These are phyloP conservation scores for Cataglyphis cursor DNA, from an alignment of 2,888 invertebrate genomes.

Conservation along the genomic window DNA sequence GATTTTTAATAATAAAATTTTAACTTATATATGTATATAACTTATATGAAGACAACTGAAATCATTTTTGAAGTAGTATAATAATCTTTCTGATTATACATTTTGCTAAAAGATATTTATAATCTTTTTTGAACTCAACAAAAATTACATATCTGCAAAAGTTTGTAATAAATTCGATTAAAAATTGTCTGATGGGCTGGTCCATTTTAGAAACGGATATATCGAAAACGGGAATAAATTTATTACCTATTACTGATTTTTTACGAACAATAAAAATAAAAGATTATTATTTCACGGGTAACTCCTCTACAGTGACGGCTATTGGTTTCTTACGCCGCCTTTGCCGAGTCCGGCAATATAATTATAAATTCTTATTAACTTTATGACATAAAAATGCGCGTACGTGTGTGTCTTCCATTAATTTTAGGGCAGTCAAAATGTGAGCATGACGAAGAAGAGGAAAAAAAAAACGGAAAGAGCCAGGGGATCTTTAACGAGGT, in stretches of 20 bases:
- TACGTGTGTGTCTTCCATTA: conserved; percentile 45
- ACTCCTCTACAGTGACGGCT: conserved; percentile 21
- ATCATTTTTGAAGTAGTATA: not conserved
- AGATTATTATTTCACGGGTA: conserved; percentile 22
- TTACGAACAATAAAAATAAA: conserved; percentile 21
- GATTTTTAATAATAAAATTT: not conserved
- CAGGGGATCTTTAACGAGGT: conserved; percentile 38
- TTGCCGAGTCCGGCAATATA: conserved; percentile 20
- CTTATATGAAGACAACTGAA: not conserved
- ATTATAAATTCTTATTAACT: conserved; percentile 56
- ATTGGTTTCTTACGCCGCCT: conserved; percentile 40
- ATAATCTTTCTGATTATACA: conserved; percentile 15
- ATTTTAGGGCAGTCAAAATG: conserved; percentile 40
- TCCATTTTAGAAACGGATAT: conserved; percentile 33
- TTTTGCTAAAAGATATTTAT: not conserved
- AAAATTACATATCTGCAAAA: conserved; percentile 34
- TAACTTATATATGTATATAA: not conserved
- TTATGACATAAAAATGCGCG: conserved; percentile 32
- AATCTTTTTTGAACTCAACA: not conserved
- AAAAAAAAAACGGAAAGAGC: not conserved
- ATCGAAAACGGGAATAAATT: conserved; percentile 43
- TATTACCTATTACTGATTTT: conserved; percentile 40
- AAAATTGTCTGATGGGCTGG: not conserved
- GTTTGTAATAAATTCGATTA: conserved; percentile 30
- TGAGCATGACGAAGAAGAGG: not conserved